Evolutionary conservation across 2,113 vertebrate genomes (phyloP), one percentile per base, ranked within the genome.

Genomic region (Erinaceus europaeus): DNA sequence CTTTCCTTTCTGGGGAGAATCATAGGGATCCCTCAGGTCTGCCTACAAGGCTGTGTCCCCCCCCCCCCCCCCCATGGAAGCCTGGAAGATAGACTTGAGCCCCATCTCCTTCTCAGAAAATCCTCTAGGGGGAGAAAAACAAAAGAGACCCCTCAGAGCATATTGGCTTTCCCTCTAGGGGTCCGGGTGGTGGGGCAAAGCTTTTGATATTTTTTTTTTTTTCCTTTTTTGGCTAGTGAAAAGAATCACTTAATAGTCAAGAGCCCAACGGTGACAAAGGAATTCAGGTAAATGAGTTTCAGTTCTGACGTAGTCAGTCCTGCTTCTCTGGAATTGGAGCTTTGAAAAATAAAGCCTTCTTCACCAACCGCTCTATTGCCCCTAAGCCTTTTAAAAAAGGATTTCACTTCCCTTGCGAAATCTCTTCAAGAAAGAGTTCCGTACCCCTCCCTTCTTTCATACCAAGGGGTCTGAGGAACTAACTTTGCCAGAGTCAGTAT

Each of bases 271-370:
- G 92, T 96, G 95, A 97, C 97, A 96, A 97, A 96, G 89, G 91
- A 93, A 96, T 96, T 95, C 94, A 97, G 97, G 97, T 97, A 96
- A 97, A 97, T 97, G 95, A 96, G 96, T 96, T 96, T 96, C 96
- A 95, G 96, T 95, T 95, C 96, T 91, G 95, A 91, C 89, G 90
- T 91, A 90, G 94, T 90, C 86, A 0, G 79, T 93, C 93, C 95
- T 97, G 85, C 93, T 92, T 48, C 95, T 97, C 86, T 96, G 96
- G 96, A 96, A 94, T 97, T 93, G 90, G 94, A 96, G 97, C 96
- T 96, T 95, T 94, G 94, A 95, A 96, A 96, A 95, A 95, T 94
- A 95, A 96, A 96, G 94, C 94, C 88, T 89, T 36, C n/a, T 23
- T 87, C 89, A 57, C 62, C n/a, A 29, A 1, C 81, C 17, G 67